phyloP scores from a whole-genome alignment of 2,888 invertebrate species.

The Diarsia mendica region DNA sequence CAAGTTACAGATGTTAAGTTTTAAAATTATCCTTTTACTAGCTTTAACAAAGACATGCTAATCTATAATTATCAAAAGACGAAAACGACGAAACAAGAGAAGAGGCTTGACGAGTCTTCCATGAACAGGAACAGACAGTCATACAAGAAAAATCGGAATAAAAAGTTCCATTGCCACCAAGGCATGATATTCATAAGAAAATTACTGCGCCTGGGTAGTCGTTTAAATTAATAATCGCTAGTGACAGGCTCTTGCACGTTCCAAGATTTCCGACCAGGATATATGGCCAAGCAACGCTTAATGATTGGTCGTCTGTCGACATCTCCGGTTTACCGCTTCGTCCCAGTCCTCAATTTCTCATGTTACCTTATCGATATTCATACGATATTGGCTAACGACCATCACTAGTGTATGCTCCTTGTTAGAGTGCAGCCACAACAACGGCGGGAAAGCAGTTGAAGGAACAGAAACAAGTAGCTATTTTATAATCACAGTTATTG shows the following conservation, averaged over 20 bases:
- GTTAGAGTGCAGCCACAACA: constrained; percentile 22
- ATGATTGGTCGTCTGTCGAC: constrained; percentile 54
- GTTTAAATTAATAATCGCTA: constrained; percentile 29
- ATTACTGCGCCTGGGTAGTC: constrained; percentile 17
- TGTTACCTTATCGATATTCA: constrained; percentile 55
- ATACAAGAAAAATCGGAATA: neutral
- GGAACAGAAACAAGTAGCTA: neutral
- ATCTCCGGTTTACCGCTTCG: constrained; percentile 38
- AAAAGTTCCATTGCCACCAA: neutral
- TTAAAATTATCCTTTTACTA: no score
- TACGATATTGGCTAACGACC: constrained; percentile 54
- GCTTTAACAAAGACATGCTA: no score
- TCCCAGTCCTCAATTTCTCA: constrained; percentile 54
- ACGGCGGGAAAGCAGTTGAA: neutral
- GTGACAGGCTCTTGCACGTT: constrained; percentile 25
- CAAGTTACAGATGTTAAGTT: no score
- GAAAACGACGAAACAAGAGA: no score
- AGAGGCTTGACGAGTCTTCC: no score
- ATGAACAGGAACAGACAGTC: neutral
- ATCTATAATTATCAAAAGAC: no score
- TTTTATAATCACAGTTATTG: neutral
- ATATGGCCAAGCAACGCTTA: constrained; percentile 28
- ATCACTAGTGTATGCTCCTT: constrained; percentile 22
- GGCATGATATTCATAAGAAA: neutral
- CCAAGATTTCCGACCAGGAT: constrained; percentile 38